Percentiles rank a stretch among this genome's conserved stretches.
Conservation (phyloP, 2,888 invertebrate species). For the Scrobipalpa atriplicella region DNA sequence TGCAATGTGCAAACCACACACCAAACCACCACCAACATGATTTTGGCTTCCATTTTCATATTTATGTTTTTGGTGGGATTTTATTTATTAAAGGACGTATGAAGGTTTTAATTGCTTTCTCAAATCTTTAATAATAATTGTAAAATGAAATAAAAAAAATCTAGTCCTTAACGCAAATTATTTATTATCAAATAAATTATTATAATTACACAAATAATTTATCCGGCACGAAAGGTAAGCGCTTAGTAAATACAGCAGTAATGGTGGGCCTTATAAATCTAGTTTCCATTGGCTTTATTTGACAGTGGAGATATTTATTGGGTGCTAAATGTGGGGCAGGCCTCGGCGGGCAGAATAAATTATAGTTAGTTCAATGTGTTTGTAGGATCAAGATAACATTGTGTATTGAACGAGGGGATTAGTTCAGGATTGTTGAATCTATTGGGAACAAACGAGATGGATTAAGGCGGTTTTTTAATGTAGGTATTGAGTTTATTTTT, state of each 20-base stretch:
- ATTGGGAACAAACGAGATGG: neutral
- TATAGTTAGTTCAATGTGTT: constrained; percentile 41
- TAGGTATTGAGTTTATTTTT: too few species aligned
- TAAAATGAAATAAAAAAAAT: too few species aligned
- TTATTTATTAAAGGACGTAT: too few species aligned
- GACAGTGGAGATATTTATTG: constrained; percentile 72
- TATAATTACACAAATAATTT: too few species aligned
- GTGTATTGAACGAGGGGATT: constrained; percentile 16
- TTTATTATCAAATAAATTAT: too few species aligned
- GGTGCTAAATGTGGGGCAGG: constrained; percentile 62
- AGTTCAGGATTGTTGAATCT: constrained; percentile 1
- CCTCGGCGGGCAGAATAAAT: constrained; percentile 54
- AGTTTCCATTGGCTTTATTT: constrained; percentile 60
- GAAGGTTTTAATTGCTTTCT: too few species aligned
- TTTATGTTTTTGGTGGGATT: too few species aligned
- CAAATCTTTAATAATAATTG: too few species aligned
- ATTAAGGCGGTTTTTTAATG: neutral
- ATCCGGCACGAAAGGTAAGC: neutral
- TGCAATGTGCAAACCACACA: too few species aligned
- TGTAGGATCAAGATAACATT: constrained; percentile 30
- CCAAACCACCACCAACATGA: too few species aligned
- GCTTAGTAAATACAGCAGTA: constrained; percentile 43
- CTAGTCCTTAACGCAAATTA: too few species aligned
- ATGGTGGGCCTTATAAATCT: constrained; percentile 55
- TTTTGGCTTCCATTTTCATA: too few species aligned